These are phyloP conservation scores for Plagiodera versicolora DNA, from an alignment of 2,888 invertebrate genomes.

Conservation along the genomic window DNA sequence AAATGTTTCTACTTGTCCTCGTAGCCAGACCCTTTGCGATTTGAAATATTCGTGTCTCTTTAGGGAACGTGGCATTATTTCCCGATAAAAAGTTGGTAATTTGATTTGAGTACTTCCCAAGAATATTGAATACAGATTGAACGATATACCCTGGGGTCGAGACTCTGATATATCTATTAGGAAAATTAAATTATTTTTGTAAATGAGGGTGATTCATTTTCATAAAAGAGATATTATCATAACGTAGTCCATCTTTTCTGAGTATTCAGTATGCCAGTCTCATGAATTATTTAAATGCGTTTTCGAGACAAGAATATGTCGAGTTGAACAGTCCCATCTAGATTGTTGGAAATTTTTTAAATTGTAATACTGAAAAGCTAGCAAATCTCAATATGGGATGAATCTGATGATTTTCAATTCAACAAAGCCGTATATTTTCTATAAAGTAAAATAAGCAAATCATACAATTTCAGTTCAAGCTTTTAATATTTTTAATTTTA, in stretches of 20 bases:
- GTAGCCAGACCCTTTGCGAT: no score
- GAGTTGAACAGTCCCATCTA: background rate
- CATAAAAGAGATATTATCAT: slow-evolving; percentile 28
- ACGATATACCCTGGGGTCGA: slow-evolving; percentile 29
- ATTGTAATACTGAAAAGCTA: no score
- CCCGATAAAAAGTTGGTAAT: slow-evolving; percentile 20
- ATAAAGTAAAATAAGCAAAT: background rate
- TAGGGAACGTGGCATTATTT: background rate
- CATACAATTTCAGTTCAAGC: no score
- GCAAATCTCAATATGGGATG: no score
- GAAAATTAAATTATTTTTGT: slow-evolving; percentile 45
- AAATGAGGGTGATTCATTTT: slow-evolving; percentile 32
- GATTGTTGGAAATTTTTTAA: background rate
- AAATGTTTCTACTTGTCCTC: no score
- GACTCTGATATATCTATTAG: slow-evolving; percentile 35
- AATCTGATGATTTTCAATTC: no score
- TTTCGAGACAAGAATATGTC: background rate
- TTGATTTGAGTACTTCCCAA: slow-evolving; percentile 19
- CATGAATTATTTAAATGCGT: slow-evolving; percentile 30
- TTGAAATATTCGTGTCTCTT: background rate
- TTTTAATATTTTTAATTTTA: no score
- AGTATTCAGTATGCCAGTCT: slow-evolving; percentile 15
- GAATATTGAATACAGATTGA: slow-evolving; percentile 28
- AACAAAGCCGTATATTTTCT: no score
- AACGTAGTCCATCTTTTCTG: slow-evolving; percentile 28